Conservation (phyloP, 2,113 vertebrate genomes). For the Seriola aureovittata region DNA sequence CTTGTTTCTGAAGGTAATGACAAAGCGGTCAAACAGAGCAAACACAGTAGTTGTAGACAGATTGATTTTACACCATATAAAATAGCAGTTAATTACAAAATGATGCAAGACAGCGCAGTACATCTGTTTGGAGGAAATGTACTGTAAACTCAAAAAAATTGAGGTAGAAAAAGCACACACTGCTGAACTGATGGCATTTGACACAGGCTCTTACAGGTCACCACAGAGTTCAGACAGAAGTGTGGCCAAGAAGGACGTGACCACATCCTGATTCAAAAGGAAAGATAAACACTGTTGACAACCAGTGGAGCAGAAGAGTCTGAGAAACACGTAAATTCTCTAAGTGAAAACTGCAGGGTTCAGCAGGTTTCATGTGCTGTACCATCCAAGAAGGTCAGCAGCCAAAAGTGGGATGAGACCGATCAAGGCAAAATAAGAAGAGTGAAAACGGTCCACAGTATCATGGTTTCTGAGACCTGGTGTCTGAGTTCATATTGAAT, state of each 20-base stretch:
- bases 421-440: constrained; percentile 27
- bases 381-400: constrained; percentile 12
- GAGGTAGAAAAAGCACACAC: constrained; percentile 83
- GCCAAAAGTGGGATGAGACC: constrained; percentile 12
- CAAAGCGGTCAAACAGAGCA: constrained; percentile 56
- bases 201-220: constrained; percentile 44
- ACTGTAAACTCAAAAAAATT: constrained; percentile 68
- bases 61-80: constrained; percentile 61
- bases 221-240: constrained; percentile 29
- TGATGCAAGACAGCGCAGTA: constrained; percentile 48
- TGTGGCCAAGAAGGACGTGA: constrained; percentile 7
- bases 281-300: constrained; percentile 16
- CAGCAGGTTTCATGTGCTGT: constrained; percentile 10
- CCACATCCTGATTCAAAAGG: constrained; percentile 37
- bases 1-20: constrained; percentile 40
- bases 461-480: constrained; percentile 23
- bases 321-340: constrained; percentile 11
- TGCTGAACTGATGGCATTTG: constrained; percentile 62
- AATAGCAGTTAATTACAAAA: constrained; percentile 70
- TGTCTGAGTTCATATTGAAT: constrained; percentile 26
- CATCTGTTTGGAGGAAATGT: constrained; percentile 54
- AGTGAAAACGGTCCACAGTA: constrained; percentile 42
- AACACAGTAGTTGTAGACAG: constrained; percentile 52
- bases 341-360: constrained; percentile 34
- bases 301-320: constrained; percentile 31